These are phyloP conservation scores for Thaumetopoea pityocampa DNA, from an alignment of 1,140 invertebrate species.

Conservation along the genomic window DNA sequence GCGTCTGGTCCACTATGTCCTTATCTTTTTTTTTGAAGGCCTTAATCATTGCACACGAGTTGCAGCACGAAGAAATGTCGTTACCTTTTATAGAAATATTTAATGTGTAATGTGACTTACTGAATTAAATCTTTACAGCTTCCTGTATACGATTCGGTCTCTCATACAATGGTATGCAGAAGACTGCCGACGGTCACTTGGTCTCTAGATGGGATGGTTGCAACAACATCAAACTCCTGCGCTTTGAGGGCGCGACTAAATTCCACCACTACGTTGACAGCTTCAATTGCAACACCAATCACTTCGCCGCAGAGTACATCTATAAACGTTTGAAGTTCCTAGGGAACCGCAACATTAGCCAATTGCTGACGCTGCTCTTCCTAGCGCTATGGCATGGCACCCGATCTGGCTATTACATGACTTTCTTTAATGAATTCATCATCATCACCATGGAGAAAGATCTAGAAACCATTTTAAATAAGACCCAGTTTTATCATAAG, in stretches of 20 bases:
- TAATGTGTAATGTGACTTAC: too few relatives aligned
- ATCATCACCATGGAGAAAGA: constrained; percentile 92
- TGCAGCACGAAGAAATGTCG: too few relatives aligned
- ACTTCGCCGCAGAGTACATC: constrained; percentile 93
- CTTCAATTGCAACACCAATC: constrained; percentile 96
- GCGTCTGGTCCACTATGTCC: too few relatives aligned
- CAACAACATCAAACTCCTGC: constrained; percentile 86
- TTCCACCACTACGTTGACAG: constrained; percentile 91
- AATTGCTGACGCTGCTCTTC: constrained; percentile 87
- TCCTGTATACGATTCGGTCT: constrained; percentile 82
- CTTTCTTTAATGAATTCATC: constrained; percentile 94
- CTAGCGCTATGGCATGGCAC: constrained; percentile 96
- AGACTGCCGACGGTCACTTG: constrained; percentile 64
- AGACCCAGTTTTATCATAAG: constrained; percentile 67
- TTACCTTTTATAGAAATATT: too few relatives aligned
- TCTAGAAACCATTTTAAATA: constrained; percentile 75
- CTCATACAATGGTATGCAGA: constrained; percentile 87
- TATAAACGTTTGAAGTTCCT: constrained; percentile 95
- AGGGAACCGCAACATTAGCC: constrained; percentile 89
- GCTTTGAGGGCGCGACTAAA: constrained; percentile 86
- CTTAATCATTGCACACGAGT: too few relatives aligned
- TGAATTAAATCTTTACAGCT: constrained; percentile 55
- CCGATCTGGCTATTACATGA: constrained; percentile 93
- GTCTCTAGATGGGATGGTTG: constrained; percentile 88
- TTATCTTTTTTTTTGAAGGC: too few relatives aligned